Evolutionary conservation across 2,797 vertebrate species (phyloP), one percentile per base, ranked within the genome.

Genomic region (Lithobates sylvaticus): DNA sequence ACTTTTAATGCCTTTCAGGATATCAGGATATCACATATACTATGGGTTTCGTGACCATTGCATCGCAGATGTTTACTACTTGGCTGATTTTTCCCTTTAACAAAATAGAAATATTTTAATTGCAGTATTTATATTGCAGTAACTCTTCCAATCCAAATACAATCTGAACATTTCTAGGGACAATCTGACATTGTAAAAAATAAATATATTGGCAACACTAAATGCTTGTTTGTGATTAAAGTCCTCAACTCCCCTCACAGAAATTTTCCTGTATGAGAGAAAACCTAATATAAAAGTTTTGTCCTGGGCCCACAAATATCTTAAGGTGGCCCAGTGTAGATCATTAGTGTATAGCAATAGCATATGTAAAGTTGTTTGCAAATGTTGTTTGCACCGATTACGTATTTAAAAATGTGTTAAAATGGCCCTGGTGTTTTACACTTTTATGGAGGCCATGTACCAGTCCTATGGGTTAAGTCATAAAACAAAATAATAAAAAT

Each of bases 401-500:
- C 64, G 78, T 58, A 78, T 79, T 58, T 80, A 68, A 80, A 67
- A 79, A 34, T 61, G 68, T 75, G 76, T 73, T 61, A 54, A 74
- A 86, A 73, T 69, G 64, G 34, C 47, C 78, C 64, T 69, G 75
- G 69, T 86, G 84, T 80, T 86, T 76, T 76, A 69, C 36, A 42
- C 47, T 70, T 86, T 81, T 81, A 86, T 75, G 73, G 47, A 81
- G 64, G 78, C 71, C 36, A 68, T 70, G 61, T 39, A 85, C 84
- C 65, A 80, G 72, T 85, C 69, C 69, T 78, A 21, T 78, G 84
- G 77, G 77, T 58, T 80, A 73, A 75, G 77, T 79, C 78, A 27
- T 81, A 81, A 86, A 86, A 86, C 78, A 16, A 67, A 86, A 76
- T 58, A 76, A 81, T 73, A 86, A 75, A 81, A 81, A 86, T 76